Evolutionary conservation across 1,140 invertebrate species (phyloP).

Genomic region (Drosophila busckii): DNA sequence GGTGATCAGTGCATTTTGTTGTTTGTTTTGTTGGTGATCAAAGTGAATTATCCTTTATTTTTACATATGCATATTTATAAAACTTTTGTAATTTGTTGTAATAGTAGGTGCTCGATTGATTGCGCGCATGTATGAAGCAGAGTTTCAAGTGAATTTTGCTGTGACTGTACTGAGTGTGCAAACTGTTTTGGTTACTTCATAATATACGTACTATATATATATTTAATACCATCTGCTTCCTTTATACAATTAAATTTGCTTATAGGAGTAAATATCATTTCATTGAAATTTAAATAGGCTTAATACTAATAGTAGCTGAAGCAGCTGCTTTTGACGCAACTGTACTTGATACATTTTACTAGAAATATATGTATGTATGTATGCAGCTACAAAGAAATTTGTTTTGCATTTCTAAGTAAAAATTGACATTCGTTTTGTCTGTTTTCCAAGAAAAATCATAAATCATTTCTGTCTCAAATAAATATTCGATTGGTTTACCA

Average conservation of each 20-base stretch:
- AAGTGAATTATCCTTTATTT: too few relatives aligned
- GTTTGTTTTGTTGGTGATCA: too few relatives aligned
- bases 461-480: constrained; percentile 25
- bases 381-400: constrained; percentile 38
- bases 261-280: constrained; percentile 13
- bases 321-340: constrained; percentile 7
- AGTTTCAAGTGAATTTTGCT: constrained; percentile 25
- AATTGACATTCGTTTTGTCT: constrained; percentile 69
- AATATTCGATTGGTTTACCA: constrained; percentile 36
- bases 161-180: constrained; percentile 25
- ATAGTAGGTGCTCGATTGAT: constrained; percentile 12
- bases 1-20: too few relatives aligned
- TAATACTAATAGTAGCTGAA: constrained; percentile 24
- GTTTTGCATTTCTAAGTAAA: constrained; percentile 27
- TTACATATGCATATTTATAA: not conserved
- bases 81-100: constrained; percentile 1
- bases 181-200: constrained; percentile 3
- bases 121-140: constrained; percentile 10
- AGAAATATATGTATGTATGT: constrained; percentile 17
- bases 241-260: constrained; percentile 33
- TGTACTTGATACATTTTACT: constrained; percentile 33
- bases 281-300: not conserved
- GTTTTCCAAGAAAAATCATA: constrained; percentile 7
- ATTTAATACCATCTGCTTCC: not conserved
- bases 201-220: constrained; percentile 7